Conservation (phyloP, 2,113 vertebrate genomes). For the Phoxinus phoxinus region DNA sequence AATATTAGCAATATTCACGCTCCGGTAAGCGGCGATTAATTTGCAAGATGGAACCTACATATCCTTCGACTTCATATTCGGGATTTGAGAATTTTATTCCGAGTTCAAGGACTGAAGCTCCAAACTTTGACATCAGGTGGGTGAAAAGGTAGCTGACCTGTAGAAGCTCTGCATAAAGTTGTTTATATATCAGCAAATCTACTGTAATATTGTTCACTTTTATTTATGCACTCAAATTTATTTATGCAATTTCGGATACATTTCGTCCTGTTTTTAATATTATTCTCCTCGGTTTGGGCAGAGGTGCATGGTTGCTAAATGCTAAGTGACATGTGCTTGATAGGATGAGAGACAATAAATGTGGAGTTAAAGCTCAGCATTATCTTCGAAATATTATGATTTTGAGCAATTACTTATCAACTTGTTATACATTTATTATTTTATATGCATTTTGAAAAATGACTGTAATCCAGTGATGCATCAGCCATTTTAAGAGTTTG, state of each 20-base stretch:
- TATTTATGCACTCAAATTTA: too few species aligned
- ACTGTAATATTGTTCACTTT: not conserved
- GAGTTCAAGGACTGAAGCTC: constrained; percentile 33
- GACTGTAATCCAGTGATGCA: not conserved
- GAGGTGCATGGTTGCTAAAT: constrained; percentile 21
- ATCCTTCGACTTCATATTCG: constrained; percentile 44
- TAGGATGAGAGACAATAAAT: not conserved
- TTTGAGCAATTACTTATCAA: not conserved
- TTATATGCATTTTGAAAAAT: not conserved
- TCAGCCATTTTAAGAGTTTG: constrained; percentile 48
- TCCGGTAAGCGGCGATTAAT: not conserved
- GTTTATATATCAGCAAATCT: not conserved
- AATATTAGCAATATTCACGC: constrained; percentile 4
- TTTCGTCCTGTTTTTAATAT: not conserved
- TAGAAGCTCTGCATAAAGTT: not conserved
- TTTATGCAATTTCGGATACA: not conserved
- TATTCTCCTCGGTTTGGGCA: not conserved
- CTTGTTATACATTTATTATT: not conserved
- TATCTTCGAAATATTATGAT: not conserved
- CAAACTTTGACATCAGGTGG: constrained; percentile 49
- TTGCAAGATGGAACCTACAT: constrained; percentile 28
- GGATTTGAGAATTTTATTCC: constrained; percentile 29
- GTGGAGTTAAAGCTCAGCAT: not conserved
- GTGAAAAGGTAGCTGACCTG: constrained; percentile 41
- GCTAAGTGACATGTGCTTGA: constrained; percentile 46